These are phyloP conservation scores for Tachysurus fulvidraco DNA, from an alignment of 2,113 vertebrate genomes.

Conservation along the genomic window DNA sequence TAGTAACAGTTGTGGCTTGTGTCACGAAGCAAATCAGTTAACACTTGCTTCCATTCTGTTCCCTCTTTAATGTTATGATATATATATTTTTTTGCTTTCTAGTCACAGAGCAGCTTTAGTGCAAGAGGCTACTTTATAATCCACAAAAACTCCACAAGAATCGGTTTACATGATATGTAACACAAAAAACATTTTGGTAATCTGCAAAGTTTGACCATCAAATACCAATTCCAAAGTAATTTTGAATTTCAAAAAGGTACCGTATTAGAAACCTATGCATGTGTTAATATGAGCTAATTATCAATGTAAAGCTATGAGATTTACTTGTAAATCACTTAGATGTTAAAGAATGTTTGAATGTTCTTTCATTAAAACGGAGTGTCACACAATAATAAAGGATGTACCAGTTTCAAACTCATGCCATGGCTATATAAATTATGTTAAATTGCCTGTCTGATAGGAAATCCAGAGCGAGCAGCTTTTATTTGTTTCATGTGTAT, in stretches of 20 bases:
- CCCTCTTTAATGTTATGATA: neutral
- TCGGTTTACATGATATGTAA: neutral
- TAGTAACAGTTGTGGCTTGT: neutral
- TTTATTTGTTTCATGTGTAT: neutral
- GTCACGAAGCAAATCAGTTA: neutral
- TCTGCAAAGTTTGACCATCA: neutral
- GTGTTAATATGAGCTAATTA: slow-evolving; percentile 37
- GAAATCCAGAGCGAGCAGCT: neutral
- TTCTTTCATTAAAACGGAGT: slow-evolving; percentile 24
- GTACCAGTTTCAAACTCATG: neutral
- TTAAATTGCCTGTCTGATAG: neutral
- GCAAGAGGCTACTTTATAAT: neutral
- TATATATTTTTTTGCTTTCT: neutral
- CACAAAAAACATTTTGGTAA: neutral
- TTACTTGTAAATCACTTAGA: slow-evolving; percentile 42
- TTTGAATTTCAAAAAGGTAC: neutral
- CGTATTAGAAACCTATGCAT: neutral
- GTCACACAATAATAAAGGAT: neutral
- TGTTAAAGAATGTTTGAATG: slow-evolving; percentile 19
- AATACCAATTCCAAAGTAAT: neutral
- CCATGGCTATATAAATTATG: neutral
- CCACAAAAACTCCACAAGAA: neutral
- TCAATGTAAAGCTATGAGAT: slow-evolving; percentile 34
- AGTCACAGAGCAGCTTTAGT: neutral
- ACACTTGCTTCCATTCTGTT: neutral